Base-by-base conservation (phyloP, 2,113 vertebrate genomes). In the Semnornis frantzii region DNA sequence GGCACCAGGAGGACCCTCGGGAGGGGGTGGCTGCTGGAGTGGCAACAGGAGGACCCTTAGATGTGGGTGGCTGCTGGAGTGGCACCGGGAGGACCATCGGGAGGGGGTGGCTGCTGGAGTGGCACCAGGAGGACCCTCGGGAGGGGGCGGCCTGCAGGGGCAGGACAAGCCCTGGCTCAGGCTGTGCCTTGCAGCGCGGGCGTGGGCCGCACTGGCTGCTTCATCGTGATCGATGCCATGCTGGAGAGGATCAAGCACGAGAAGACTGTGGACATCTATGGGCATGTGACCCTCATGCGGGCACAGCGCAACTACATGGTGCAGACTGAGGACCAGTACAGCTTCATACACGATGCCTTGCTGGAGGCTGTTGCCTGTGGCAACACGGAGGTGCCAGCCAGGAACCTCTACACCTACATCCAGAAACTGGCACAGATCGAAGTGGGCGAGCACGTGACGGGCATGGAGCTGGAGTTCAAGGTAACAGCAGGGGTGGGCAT, bases 391-490 rank as follows among this genome's bases (percentile, higher is more conserved):
- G 99, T 99, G 59, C 98, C 99, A 0, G 99, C 99, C 1, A 98
- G 99, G 66, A 99, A 98, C 90, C 98, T 99, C 66, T 99, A 99
- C 91, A 98, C 98, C 75, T 99, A 99, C 97, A 99, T 99, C 94
- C 99, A 99, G 98, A 99, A 99, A 75, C 98, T 99, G 98, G 98
- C 99, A 0, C 98, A 99, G 98, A 98, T 99, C 89, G 99, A 99
- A 95, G 98, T 97, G 0, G 98, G 99, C 8, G 99, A 99, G 95
- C 99, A 99, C 2, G 98, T 99, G 92, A 99, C 99, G 0, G 99
- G 99, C 97, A 99, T 99, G 99, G 99, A 99, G 94, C 98, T 99
- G 33, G 99, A 99, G 96, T 99, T 99, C 97, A 99, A 99, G 99
- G 99, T 99, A 93, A 69, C 5, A 8, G 15, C 3, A 30, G 21